phyloP scores from a whole-genome alignment of 2,888 invertebrate species.

The Drosophila glabriapex region DNA sequence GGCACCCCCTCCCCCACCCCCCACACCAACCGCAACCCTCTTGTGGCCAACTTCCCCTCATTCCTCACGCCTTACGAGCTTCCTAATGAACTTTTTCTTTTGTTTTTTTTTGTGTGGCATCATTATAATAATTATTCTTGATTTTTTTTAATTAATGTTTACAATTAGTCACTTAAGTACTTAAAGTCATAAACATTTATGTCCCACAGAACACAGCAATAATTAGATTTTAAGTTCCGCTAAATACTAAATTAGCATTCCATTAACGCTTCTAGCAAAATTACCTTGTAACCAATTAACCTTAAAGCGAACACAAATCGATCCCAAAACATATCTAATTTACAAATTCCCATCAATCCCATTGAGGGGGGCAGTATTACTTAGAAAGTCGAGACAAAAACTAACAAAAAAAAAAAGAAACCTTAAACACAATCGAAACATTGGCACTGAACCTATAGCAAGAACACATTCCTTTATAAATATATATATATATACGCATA shows the following conservation, averaged over 20 bases:
- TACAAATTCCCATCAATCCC: slow-evolving; percentile 19
- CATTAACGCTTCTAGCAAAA: slow-evolving; percentile 38
- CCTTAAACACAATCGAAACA: slow-evolving; percentile 8
- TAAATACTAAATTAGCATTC: slow-evolving; percentile 58
- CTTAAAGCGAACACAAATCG: background rate
- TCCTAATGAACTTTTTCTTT: slow-evolving; percentile 28
- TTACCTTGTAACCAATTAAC: slow-evolving; percentile 2
- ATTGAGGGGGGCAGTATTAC: slow-evolving; percentile 78
- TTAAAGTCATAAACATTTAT: slow-evolving; percentile 49
- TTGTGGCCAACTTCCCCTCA: slow-evolving; percentile 8
- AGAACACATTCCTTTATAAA: slow-evolving; percentile 45
- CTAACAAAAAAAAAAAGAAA: background rate
- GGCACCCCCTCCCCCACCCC: background rate
- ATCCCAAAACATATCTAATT: slow-evolving; percentile 4
- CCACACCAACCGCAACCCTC: background rate
- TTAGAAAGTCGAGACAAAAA: slow-evolving; percentile 46
- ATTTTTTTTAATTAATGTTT: slow-evolving; percentile 58
- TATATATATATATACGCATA: background rate
- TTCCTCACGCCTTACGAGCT: slow-evolving; percentile 23
- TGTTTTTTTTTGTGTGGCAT: slow-evolving; percentile 37
- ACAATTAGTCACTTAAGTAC: slow-evolving; percentile 69
- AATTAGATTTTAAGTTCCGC: slow-evolving; percentile 58
- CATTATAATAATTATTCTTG: slow-evolving; percentile 38
- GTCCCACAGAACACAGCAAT: slow-evolving; percentile 32
- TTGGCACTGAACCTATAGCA: slow-evolving; percentile 22